Evolutionary conservation across 1,140 invertebrate species (phyloP).

Genomic region (Diorhabda sublineata): DNA sequence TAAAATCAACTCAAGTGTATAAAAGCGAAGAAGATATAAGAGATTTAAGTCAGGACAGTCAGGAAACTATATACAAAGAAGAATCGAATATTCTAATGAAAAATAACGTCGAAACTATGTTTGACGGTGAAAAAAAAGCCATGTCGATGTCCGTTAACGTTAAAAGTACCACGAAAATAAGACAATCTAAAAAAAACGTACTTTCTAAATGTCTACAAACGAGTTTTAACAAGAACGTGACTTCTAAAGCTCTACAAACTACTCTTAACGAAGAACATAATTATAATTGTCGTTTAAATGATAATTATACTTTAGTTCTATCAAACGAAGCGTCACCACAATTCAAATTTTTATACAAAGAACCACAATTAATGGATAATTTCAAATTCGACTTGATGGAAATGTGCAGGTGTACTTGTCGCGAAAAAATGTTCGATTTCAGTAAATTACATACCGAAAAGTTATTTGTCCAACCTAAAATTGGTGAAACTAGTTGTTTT

Average conservation of each 20-base stretch:
- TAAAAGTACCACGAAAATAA: slow-evolving; percentile 18
- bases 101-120: slow-evolving; percentile 20
- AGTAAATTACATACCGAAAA: background rate
- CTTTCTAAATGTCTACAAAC: slow-evolving; percentile 13
- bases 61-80: slow-evolving; percentile 21
- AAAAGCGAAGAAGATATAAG: slow-evolving; percentile 15
- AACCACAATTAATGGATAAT: background rate
- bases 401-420: slow-evolving; percentile 12
- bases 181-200: slow-evolving; percentile 9
- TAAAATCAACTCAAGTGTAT: slow-evolving; percentile 36
- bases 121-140: slow-evolving; percentile 21
- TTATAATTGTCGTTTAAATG: background rate
- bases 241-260: slow-evolving; percentile 18
- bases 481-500: too few species aligned
- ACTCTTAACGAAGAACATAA: slow-evolving; percentile 4
- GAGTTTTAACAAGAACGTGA: slow-evolving; percentile 8
- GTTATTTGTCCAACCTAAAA: too few species aligned
- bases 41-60: slow-evolving; percentile 1
- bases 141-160: slow-evolving; percentile 28
- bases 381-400: background rate
- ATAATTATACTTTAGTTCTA: slow-evolving; percentile 19
- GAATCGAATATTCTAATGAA: slow-evolving; percentile 29
- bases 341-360: slow-evolving; percentile 8
- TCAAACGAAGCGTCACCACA: background rate
- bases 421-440: background rate